These are phyloP conservation scores for Pseudococcus viburni DNA, from an alignment of 2,888 invertebrate genomes.

Conservation along the genomic window DNA sequence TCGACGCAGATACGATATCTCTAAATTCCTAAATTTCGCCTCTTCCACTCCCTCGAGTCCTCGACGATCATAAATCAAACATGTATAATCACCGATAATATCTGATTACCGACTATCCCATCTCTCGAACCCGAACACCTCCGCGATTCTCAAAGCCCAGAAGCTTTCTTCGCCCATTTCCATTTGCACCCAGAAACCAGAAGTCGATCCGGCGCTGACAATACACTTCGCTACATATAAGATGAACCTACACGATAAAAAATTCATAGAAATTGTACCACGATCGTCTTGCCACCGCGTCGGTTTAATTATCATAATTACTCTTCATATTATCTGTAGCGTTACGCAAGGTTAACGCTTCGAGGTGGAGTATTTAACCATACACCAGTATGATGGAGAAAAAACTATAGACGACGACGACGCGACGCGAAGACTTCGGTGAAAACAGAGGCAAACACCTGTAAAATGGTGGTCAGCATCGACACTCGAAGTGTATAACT, in stretches of 20 bases:
- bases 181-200: neutral
- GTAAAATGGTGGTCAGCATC: conserved; percentile 49
- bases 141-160: neutral
- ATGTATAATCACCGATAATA: neutral
- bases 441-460: conserved; percentile 34
- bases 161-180: neutral
- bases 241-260: neutral
- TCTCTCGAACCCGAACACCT: neutral
- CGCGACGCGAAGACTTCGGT: neutral
- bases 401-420: neutral
- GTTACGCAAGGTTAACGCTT: conserved; percentile 43
- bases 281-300: neutral
- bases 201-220: neutral
- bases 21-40: too few relatives aligned
- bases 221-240: neutral
- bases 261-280: conserved; percentile 18
- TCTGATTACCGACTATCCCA: neutral
- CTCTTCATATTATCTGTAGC: neutral
- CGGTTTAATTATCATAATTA: conserved; percentile 47
- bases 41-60: too few relatives aligned
- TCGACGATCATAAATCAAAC: neutral
- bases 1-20: too few relatives aligned
- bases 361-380: conserved; percentile 17
- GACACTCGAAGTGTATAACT: conserved; percentile 2
- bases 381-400: neutral